Percentiles rank a stretch among this genome's conserved stretches.
phyloP scores from a whole-genome alignment of 2,888 invertebrate species.

The Epistrophe grossulariae region DNA sequence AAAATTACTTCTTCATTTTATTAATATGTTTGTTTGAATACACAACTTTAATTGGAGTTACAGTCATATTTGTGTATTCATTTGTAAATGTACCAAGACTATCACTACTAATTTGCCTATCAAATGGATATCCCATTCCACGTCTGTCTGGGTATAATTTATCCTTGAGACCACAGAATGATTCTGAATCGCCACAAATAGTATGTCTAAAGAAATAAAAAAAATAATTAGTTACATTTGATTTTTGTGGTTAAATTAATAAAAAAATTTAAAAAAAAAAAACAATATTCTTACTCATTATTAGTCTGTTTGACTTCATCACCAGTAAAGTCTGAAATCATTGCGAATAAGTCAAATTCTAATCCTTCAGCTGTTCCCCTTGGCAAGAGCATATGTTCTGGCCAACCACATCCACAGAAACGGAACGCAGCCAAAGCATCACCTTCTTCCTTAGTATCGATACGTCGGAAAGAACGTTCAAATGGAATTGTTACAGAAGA shows the following conservation, averaged over 20 bases:
- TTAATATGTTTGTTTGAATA: slow-evolving; percentile 81
- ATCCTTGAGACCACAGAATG: slow-evolving; percentile 89
- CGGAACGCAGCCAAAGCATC: slow-evolving; percentile 56
- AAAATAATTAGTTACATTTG: too few relatives aligned
- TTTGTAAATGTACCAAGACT: slow-evolving; percentile 87
- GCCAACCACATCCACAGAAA: slow-evolving; percentile 96
- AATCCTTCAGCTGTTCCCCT: slow-evolving; percentile 89
- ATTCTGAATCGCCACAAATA: slow-evolving; percentile 87
- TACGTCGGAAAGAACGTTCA: slow-evolving; percentile 90
- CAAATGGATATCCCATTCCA: slow-evolving; percentile 88
- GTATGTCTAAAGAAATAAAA: slow-evolving; percentile 73
- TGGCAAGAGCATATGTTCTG: slow-evolving; percentile 91
- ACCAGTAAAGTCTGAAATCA: slow-evolving; percentile 89
- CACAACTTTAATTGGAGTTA: slow-evolving; percentile 86
- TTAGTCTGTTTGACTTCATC: slow-evolving; percentile 82
- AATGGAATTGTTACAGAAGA: slow-evolving; percentile 93
- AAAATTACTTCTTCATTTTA: background rate
- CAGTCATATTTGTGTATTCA: slow-evolving; percentile 88
- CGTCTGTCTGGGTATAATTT: slow-evolving; percentile 88
- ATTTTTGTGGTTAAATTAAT: too few relatives aligned
- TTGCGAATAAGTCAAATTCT: slow-evolving; percentile 89
- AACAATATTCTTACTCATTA: slow-evolving; percentile 38
- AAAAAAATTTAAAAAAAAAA: background rate
- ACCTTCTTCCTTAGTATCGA: slow-evolving; percentile 32
- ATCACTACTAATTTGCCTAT: slow-evolving; percentile 81